Evolutionary conservation across 2,113 vertebrate genomes (phyloP).

Genomic region (Neolamprologus sp.): DNA sequence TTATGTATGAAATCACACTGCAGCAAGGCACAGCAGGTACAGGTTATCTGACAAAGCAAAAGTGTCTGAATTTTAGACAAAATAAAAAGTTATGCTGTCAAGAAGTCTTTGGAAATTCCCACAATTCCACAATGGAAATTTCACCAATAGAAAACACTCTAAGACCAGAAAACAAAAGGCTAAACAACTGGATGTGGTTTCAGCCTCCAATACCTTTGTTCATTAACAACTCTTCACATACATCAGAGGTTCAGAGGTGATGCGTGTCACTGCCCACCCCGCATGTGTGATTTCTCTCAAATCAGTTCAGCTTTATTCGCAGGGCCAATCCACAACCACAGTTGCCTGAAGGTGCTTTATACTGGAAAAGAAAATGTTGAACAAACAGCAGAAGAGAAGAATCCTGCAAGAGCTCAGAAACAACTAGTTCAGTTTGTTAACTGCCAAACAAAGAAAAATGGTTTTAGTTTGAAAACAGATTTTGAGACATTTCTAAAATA

Average conservation of each 20-base stretch:
- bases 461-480: background rate
- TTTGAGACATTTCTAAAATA: background rate
- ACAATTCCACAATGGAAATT: background rate
- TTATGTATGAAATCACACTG: background rate
- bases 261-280: background rate
- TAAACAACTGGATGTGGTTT: background rate
- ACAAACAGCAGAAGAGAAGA: background rate
- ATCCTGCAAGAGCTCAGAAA: background rate
- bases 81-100: background rate
- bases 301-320: background rate
- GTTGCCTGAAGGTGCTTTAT: background rate
- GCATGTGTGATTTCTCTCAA: rapidly evolving
- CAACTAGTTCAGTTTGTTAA: background rate
- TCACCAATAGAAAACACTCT: background rate
- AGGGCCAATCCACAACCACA: rapidly evolving
- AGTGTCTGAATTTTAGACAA: background rate
- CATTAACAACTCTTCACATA: background rate
- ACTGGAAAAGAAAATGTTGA: background rate
- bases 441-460: background rate
- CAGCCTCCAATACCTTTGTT: background rate
- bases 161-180: background rate
- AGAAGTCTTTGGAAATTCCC: background rate
- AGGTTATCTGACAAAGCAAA: background rate
- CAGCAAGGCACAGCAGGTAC: background rate
- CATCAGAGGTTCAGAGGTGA: background rate